These are phyloP conservation scores for Danio choprae DNA, from an alignment of 2,797 vertebrate species.

Conservation along the genomic window DNA sequence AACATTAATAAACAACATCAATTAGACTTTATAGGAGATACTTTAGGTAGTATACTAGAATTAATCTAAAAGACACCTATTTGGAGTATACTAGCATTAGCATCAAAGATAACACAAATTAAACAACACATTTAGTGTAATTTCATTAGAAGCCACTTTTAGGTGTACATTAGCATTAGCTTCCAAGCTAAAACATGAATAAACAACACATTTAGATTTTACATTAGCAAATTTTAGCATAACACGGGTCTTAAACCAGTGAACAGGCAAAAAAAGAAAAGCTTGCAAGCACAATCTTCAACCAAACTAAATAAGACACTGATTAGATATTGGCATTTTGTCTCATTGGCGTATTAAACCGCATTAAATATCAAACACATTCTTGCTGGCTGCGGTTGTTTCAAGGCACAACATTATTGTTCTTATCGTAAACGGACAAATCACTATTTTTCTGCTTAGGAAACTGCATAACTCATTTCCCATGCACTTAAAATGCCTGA, in stretches of 20 bases:
- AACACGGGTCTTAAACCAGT: no score
- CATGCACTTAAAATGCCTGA: conserved; percentile 19
- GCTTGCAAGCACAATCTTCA: neutral
- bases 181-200: no score
- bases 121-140: no score
- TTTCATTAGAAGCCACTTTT: no score
- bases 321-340: neutral
- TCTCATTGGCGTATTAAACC: neutral
- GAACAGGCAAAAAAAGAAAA: no score
- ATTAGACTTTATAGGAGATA: neutral
- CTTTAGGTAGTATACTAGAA: no score
- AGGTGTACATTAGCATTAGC: no score
- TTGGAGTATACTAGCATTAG: neutral
- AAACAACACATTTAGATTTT: no score
- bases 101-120: no score
- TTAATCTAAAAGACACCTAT: no score
- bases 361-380: neutral
- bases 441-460: neutral
- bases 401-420: neutral
- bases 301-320: neutral
- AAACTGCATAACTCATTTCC: neutral
- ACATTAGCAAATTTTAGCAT: no score
- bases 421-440: neutral
- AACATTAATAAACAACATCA: neutral
- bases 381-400: neutral